Conservation (phyloP, 2,797 vertebrate species). For the Urocyon cinereoargenteus region DNA sequence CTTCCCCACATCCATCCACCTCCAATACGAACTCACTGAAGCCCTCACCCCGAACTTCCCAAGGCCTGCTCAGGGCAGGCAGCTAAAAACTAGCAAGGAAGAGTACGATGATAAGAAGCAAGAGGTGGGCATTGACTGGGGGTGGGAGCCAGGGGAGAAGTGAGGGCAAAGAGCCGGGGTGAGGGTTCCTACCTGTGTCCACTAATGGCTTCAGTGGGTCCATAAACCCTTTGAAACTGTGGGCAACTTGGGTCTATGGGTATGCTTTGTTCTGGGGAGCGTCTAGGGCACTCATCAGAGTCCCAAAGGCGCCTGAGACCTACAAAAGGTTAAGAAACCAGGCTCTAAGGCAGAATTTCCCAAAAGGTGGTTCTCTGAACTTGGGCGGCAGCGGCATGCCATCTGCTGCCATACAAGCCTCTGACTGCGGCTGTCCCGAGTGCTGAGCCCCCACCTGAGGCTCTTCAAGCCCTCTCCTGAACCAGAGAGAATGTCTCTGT, state of each 20-base stretch:
- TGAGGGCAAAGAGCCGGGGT: accelerated
- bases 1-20: not conserved
- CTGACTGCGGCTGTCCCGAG: accelerated
- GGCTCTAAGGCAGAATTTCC: not conserved
- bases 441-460: not conserved
- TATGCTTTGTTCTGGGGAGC: constrained; percentile 36
- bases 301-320: constrained; percentile 7
- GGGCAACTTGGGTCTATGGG: constrained; percentile 2
- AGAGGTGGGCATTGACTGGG: not conserved
- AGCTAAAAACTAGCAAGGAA: not conserved
- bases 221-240: constrained; percentile 3
- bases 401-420: not conserved
- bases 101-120: not conserved
- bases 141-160: not conserved
- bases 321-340: constrained; percentile 47
- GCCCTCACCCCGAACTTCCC: not conserved
- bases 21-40: not conserved
- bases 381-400: accelerated
- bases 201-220: not conserved
- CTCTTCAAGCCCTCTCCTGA: not conserved
- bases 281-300: not conserved
- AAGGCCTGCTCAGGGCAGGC: not conserved
- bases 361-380: not conserved
- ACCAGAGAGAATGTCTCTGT: not conserved
- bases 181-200: not conserved